Percentiles rank a stretch among this genome's conserved stretches.
Conservation (phyloP, 1,140 invertebrate species). For the Octopus sinensis region DNA sequence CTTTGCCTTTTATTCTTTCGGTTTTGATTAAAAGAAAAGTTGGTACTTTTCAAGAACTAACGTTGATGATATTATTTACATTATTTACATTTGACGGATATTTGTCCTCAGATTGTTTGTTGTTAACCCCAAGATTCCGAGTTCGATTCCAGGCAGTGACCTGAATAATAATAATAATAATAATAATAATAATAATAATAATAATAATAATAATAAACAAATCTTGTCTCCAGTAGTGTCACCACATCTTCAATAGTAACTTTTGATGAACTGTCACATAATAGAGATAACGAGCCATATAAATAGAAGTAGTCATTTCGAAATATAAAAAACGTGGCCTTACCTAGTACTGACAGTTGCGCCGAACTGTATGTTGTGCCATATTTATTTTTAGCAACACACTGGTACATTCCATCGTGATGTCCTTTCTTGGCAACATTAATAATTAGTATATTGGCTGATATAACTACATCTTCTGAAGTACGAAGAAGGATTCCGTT, state of each 20-base stretch:
- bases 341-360: slow-evolving; percentile 71
- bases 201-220: background rate
- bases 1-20: too few species aligned
- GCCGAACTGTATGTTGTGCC: slow-evolving; percentile 83
- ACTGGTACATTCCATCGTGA: slow-evolving; percentile 94
- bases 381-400: slow-evolving; percentile 83
- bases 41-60: too few species aligned
- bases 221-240: background rate
- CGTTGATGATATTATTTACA: too few species aligned
- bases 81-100: too few species aligned
- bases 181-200: background rate
- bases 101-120: too few species aligned
- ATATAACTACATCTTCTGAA: slow-evolving; percentile 57
- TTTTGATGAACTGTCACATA: background rate
- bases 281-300: slow-evolving; percentile 20
- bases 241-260: background rate
- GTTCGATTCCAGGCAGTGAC: too few species aligned
- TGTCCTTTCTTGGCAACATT: slow-evolving; percentile 72
- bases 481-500: slow-evolving; percentile 63
- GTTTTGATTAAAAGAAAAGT: too few species aligned
- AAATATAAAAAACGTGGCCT: slow-evolving; percentile 85
- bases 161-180: background rate
- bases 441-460: slow-evolving; percentile 38
- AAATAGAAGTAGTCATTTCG: slow-evolving; percentile 74
- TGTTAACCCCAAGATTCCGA: too few species aligned